Evolutionary conservation across 2,113 vertebrate genomes (phyloP), one percentile per base, ranked within the genome.

Genomic region (Zootoca vivipara): DNA sequence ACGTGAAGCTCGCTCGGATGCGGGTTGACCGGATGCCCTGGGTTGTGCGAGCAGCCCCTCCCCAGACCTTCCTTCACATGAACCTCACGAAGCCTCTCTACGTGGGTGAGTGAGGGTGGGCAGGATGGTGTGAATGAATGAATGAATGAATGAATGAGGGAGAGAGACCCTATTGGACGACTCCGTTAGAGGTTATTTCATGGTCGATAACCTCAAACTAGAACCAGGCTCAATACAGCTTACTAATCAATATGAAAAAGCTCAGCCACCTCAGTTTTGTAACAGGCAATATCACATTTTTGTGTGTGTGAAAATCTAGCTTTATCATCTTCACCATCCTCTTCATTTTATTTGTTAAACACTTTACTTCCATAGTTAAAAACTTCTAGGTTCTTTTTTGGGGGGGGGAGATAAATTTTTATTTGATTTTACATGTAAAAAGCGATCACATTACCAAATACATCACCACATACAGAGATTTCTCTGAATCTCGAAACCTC

Each of bases 11-110:
- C 91, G 98, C 98, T 0, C 96, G 98, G 28, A 97, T 99, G 64
- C 98, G 98, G n/a, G 98, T 99, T 82, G 99, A 99, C 90, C 98
- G 97, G 92, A 96, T 98, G 94, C 98, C 98, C 42, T 99, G 98
- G 97, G 97, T 97, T 89, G 95, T 98, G 67, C 96, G 94, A 73
- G 96, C 95, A 0, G 98, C 98, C 73, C 98, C 99, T 0, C 97
- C 97, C 2, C 99, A 99, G 97, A 99, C 97, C 83, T 99, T 98
- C 8, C 95, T 99, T 93, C 98, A 75, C 94, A 97, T 99, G 96
- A 87, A 97, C 75, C 99, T 99, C 0, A 97, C 98, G 83, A 97
- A 97, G 79, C 98, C 98, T 58, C 96, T 99, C 78, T 96, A 98
- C 0, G 97, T 99, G 0, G 99, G 99, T 99, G 96, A 95, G 97